Evolutionary conservation across 1,140 invertebrate genomes (phyloP), one percentile per base, ranked within the genome.

Genomic region (Ips typographus): DNA sequence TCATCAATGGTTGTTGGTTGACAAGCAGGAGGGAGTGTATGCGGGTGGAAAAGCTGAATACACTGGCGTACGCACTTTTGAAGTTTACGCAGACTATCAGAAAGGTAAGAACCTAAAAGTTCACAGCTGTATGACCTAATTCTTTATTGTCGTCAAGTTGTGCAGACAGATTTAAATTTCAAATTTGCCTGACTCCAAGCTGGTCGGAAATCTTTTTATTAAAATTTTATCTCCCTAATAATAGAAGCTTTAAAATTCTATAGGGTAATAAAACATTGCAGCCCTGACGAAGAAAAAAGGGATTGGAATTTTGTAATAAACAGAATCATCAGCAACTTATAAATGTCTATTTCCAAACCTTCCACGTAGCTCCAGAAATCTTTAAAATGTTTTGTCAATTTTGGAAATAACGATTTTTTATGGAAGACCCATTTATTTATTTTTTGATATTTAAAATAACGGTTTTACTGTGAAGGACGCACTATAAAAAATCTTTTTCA

Each of bases 11-110:
- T 83, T 96, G 65, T 79, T 94, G 57, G 94, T 97, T 39, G 94
- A 96, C 76, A 96, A 96, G 76, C 94, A 96, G 77, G 94, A 96
- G 81, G 94, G 94, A 4, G 94, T 98, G 40, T 96, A 95, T 77
- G 94, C 94, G 1, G 95, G 95, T 63, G 95, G 95, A 4, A 96
- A 96, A 82, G 95, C 94, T 2, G 94, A 96, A 78, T 96, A 96
- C 77, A 95, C 94, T 37, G 94, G 94, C 39, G 92, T 95, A 1
- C 81, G 92, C 59, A 95, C 93, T 0, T 95, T 95, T 79, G 94
- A 96, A 83, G 94, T 97, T 3, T 95, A 95, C 77, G 91, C 93
- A n/a, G 95, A 97, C 80, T 96, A 94, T 80, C 93, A 96, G 76
- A 94, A 96, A 86, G 91, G 91, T 93, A 79, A 79, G 70, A 22